A percentile compares a stretch with the other conserved stretches of the same genome.
Evolutionary conservation across 2,113 vertebrate genomes (phyloP).

Genomic region (Mirounga angustirostris): DNA sequence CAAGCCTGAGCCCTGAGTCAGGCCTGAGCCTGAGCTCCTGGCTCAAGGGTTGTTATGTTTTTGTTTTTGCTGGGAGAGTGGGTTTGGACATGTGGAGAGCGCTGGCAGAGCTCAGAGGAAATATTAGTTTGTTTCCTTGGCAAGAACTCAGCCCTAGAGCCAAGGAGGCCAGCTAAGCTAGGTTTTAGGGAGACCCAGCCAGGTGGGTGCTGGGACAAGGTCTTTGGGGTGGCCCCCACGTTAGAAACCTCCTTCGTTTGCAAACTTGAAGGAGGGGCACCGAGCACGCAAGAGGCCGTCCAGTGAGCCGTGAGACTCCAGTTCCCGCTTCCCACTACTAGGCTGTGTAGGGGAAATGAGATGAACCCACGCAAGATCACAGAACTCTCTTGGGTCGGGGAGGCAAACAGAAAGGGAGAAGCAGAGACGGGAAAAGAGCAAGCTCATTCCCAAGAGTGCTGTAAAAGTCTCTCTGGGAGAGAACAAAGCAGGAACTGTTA

Average conservation of each 20-base stretch:
- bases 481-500: background rate
- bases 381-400: too few relatives aligned
- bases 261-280: too few relatives aligned
- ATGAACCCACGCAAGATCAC: background rate
- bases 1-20: rapidly evolving
- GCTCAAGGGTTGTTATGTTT: background rate
- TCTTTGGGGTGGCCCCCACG: background rate
- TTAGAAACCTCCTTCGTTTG: background rate
- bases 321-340: background rate
- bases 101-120: background rate
- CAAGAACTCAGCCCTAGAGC: background rate
- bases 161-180: background rate
- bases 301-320: background rate
- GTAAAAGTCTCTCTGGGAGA: background rate
- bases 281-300: background rate
- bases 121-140: background rate
- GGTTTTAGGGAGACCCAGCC: background rate
- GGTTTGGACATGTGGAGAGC: too few relatives aligned
- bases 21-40: background rate
- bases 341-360: background rate
- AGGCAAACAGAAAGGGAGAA: background rate
- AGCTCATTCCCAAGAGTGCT: background rate
- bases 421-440: background rate
- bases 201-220: background rate
- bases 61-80: background rate